Evolutionary conservation across 2,797 vertebrate species (phyloP), one percentile per base, ranked within the genome.

Genomic region (Streptopelia turtur): DNA sequence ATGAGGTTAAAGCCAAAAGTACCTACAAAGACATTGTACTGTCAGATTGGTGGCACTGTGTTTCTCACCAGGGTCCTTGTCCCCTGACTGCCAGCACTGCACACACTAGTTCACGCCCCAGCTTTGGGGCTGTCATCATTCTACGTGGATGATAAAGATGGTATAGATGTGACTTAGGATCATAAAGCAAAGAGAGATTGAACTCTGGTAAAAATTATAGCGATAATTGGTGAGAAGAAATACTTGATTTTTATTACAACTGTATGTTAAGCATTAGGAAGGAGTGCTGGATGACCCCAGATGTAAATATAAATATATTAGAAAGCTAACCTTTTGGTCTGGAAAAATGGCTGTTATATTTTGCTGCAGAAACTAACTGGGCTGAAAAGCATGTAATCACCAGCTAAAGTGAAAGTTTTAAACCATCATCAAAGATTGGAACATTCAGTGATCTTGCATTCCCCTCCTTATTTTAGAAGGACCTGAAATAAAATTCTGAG

Each of bases 401-500:
- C 16, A 86, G 24, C 23, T 77, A 30, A 59, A 91, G 9, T 21
- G 31, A 30, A 90, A 87, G 21, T 77, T 91, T 93, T 64, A 71
- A 89, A 47, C 25, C 37, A 52, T 31, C 55, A 52, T 37, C 47
- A 76, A 55, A 90, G 47, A 37, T 31, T 18, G 79, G 37, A 83
- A 41, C 10, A 18, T 49, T 65, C 24, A 30, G 15, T 78, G 50
- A 28, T 85, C 55, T 69, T 74, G 63, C 4, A 13, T 56, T 41
- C 6, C 25, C 14, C 23, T 83, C 63, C 22, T 92, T 93, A 23
- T 59, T 93, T 95, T 60, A 90, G 57, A 70, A 79, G 30, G 10
- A 41, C 39, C 28, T 56, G 52, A 81, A 89, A 76, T 43, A 78
- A 84, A 91, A 83, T 39, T 75, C 64, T 25, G 56, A 80, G 20